Base-by-base conservation (phyloP, 2,113 vertebrate species). In the Xiphorhynchus elegans region DNA sequence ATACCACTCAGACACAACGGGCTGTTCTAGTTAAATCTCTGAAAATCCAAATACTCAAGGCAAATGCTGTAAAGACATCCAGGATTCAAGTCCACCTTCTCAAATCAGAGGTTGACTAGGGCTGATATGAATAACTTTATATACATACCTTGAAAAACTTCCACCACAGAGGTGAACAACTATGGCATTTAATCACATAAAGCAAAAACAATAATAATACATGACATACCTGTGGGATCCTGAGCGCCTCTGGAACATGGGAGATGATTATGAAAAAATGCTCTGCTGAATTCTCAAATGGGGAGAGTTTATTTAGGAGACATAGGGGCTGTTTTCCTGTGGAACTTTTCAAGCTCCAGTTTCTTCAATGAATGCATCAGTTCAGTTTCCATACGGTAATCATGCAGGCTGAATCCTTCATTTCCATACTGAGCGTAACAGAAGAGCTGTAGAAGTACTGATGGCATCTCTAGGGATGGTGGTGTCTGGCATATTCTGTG, bases 141-240 rank as follows among this genome's bases (percentile, higher is more conserved):
- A 46, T 19, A 55, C 23, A 29, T 46, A 53, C 7, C 62, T 78
- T 31, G 25, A 77, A 93, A 86, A 62, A 23, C 28, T 81, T 84
- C 68, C 24, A 76, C 56, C 37, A n/a, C 26, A 74, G n/a, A 66
- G 25, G 40, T 66, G 66, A 39, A 87, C 50, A 53, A 8, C 64
- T 84, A 9, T 19, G 8, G 24, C 46, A 82, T 81, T 93, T 90
- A 87, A 75, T 82, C 53, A 81, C 20, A 19, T 50, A 89, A 93
- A 81, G 7, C 44, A 89, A 84, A 93, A 18, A 0, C 49, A 88
- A 6, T 74, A 94, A 78, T 70, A 95, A 74, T 31, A 70, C 2
- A 15, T 89, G 56, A 95, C 29, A 0, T 96, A 95, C 90, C 92
- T 96, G 95, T 90, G 86, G 72, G 66, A 92, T 93, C 62, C 93